These are phyloP conservation scores for Agonum fuliginosum DNA, from an alignment of 2,888 invertebrate genomes.

Conservation along the genomic window DNA sequence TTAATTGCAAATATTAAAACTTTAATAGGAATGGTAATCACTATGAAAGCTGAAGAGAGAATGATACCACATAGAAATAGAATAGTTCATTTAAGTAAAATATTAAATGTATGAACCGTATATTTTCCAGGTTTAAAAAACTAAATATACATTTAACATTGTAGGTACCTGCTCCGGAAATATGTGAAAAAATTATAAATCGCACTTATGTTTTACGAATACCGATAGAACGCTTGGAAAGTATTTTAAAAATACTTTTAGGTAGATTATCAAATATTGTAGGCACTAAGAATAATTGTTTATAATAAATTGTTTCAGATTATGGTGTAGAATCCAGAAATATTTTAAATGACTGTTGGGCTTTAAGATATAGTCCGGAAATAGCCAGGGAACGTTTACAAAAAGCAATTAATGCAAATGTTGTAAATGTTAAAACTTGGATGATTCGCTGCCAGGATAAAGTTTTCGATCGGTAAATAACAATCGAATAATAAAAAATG, in stretches of 20 bases:
- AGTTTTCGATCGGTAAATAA: slow-evolving; percentile 69
- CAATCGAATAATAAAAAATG: background rate
- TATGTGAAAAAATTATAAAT: slow-evolving; percentile 63
- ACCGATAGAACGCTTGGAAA: slow-evolving; percentile 61
- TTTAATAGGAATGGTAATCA: slow-evolving; percentile 62
- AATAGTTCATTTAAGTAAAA: slow-evolving; percentile 62
- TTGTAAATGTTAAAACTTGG: slow-evolving; percentile 72
- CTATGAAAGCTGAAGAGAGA: slow-evolving; percentile 58
- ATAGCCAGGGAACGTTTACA: slow-evolving; percentile 68
- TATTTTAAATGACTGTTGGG: slow-evolving; percentile 72
- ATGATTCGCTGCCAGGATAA: slow-evolving; percentile 71
- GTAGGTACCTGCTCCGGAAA: slow-evolving; percentile 65
- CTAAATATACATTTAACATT: slow-evolving; percentile 59
- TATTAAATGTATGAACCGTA: slow-evolving; percentile 64
- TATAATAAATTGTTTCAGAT: slow-evolving; percentile 65
- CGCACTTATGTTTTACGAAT: slow-evolving; percentile 63
- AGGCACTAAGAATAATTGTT: slow-evolving; percentile 10
- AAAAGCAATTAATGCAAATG: slow-evolving; percentile 67
- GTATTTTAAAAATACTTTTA: slow-evolving; percentile 58
- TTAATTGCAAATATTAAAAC: slow-evolving; percentile 62
- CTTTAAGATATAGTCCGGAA: slow-evolving; percentile 69
- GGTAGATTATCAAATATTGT: slow-evolving; percentile 26
- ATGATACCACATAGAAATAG: slow-evolving; percentile 62
- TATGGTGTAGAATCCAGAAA: slow-evolving; percentile 68
- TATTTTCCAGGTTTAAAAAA: slow-evolving; percentile 14